phyloP scores from a whole-genome alignment of 2,113 vertebrate genomes.

The Myanophis thanlyinensis region DNA sequence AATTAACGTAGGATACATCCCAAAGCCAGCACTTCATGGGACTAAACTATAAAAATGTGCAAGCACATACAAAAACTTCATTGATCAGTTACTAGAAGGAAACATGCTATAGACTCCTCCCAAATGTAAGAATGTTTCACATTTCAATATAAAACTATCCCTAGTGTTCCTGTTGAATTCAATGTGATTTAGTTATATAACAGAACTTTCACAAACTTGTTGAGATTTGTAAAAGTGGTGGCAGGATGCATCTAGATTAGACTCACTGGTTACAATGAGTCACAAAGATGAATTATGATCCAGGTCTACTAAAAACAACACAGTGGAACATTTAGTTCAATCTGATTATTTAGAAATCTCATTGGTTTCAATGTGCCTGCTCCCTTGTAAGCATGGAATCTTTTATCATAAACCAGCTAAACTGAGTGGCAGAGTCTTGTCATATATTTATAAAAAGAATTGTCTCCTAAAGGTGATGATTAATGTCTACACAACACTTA shows the following conservation, averaged over 20 bases:
- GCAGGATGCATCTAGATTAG: neutral
- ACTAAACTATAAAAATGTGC: neutral
- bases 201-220: neutral
- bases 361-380: neutral
- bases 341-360: neutral
- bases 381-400: neutral
- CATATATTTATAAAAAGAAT: neutral
- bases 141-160: neutral
- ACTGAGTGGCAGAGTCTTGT: neutral
- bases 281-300: neutral
- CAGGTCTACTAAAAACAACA: neutral
- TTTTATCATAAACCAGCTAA: neutral
- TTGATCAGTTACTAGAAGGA: neutral
- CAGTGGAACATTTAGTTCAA: neutral
- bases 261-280: neutral
- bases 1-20: neutral
- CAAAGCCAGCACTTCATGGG: neutral
- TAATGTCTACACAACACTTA: neutral
- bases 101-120: neutral
- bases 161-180: neutral
- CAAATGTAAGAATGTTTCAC: neutral
- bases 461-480: neutral
- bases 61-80: neutral
- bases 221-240: neutral
- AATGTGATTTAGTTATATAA: neutral